Conservation (phyloP, 2,888 invertebrate genomes). For the Polietes domitor region DNA sequence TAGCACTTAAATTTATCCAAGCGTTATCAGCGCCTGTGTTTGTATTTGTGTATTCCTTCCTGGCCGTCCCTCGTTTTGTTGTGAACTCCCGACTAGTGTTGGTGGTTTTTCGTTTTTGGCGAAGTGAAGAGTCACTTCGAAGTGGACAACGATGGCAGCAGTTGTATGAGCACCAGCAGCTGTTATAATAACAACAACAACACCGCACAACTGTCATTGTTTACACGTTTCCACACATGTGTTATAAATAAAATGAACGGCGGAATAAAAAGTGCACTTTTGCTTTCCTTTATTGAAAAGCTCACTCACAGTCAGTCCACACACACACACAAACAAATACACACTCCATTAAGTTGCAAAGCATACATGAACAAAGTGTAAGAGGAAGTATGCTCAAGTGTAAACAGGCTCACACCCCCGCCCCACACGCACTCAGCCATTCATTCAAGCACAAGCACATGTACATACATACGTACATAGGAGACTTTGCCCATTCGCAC, state of each 20-base stretch:
- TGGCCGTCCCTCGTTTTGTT: not conserved
- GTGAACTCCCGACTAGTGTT: not conserved
- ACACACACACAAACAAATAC: conserved; percentile 16
- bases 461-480: not conserved
- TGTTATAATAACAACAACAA: conserved; percentile 1
- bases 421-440: too few relatives aligned
- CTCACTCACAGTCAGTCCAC: conserved; percentile 31
- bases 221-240: conserved; percentile 49
- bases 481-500: not conserved
- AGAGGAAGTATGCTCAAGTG: not conserved
- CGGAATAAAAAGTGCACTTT: conserved; percentile 42
- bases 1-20: not conserved
- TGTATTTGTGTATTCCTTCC: not conserved
- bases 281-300: conserved; percentile 43
- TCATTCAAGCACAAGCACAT: too few relatives aligned
- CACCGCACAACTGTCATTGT: conserved; percentile 26
- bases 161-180: not conserved
- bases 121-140: conserved; percentile 22
- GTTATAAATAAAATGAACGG: conserved; percentile 45
- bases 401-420: too few relatives aligned
- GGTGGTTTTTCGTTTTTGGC: not conserved
- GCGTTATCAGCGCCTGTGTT: not conserved
- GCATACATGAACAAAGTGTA: not conserved
- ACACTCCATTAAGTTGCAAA: conserved; percentile 18
- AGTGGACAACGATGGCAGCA: conserved; percentile 2